Evolutionary conservation across 2,113 vertebrate genomes (phyloP).

Genomic region (Dasyurus viverrinus): DNA sequence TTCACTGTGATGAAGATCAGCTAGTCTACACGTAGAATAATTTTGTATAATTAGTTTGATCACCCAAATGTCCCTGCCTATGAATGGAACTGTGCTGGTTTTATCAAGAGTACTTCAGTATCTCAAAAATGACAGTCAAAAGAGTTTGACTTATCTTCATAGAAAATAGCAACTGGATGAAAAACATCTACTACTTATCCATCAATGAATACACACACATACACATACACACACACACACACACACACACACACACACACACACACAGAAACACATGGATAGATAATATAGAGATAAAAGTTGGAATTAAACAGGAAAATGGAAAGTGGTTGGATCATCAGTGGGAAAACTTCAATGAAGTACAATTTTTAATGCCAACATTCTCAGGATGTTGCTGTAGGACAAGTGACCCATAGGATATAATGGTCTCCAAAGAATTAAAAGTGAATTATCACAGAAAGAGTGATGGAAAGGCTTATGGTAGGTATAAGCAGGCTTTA

Average conservation of each 20-base stretch:
- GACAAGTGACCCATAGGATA: background rate
- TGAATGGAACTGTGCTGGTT: background rate
- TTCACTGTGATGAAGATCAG: background rate
- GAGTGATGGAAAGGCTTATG: background rate
- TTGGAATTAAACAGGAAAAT: background rate
- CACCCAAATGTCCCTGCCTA: background rate
- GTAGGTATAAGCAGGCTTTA: background rate
- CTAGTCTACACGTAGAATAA: background rate
- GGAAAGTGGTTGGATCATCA: background rate
- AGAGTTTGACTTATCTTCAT: background rate
- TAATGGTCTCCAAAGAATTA: background rate
- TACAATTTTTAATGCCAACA: background rate
- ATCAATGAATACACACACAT: background rate
- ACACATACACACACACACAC: background rate
- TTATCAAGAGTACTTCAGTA: background rate
- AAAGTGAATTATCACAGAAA: background rate
- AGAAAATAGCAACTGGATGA: background rate
- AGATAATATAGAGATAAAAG: background rate
- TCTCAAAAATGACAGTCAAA: background rate
- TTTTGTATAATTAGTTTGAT: background rate
- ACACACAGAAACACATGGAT: background rate
- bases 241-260: background rate
- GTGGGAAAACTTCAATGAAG: background rate
- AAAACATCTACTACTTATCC: background rate
- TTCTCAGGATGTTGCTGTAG: background rate